A percentile compares a stretch with the other conserved stretches of the same genome.
phyloP scores from a whole-genome alignment of 2,113 vertebrate genomes.

The Anser brachyrhynchus region DNA sequence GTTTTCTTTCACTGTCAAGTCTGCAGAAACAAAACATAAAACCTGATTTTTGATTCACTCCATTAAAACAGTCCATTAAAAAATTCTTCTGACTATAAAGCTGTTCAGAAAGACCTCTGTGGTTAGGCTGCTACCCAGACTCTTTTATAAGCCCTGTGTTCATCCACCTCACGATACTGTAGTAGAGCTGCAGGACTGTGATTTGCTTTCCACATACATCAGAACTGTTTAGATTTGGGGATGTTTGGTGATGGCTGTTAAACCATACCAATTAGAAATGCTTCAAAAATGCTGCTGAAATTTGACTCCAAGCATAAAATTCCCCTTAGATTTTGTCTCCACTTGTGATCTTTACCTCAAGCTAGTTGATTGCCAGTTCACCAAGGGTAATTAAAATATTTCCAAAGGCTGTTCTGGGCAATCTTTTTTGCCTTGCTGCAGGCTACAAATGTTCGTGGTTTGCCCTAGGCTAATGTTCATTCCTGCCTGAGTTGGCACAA shows the following conservation, averaged over 20 bases:
- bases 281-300: slow-evolving; percentile 36
- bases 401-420: slow-evolving; percentile 44
- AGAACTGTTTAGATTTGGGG: background rate
- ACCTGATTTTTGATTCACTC: background rate
- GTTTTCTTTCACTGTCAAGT: background rate
- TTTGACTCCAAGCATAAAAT: slow-evolving; percentile 31
- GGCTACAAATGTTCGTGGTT: background rate
- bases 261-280: background rate
- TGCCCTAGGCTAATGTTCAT: slow-evolving; percentile 2
- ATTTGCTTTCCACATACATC: background rate
- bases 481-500: background rate
- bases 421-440: slow-evolving; percentile 23
- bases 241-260: background rate
- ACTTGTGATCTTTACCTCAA: slow-evolving; percentile 22
- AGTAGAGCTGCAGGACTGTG: background rate
- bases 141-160: background rate
- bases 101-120: background rate
- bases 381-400: slow-evolving; percentile 26
- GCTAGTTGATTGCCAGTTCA: slow-evolving; percentile 3
- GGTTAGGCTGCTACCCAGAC: background rate
- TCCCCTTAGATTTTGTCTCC: slow-evolving; percentile 32
- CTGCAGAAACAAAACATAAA: background rate
- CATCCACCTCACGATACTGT: background rate
- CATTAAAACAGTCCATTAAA: background rate
- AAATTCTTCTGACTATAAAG: background rate